phyloP scores from a whole-genome alignment of 2,888 invertebrate genomes.

The Tenodera sinensis region DNA sequence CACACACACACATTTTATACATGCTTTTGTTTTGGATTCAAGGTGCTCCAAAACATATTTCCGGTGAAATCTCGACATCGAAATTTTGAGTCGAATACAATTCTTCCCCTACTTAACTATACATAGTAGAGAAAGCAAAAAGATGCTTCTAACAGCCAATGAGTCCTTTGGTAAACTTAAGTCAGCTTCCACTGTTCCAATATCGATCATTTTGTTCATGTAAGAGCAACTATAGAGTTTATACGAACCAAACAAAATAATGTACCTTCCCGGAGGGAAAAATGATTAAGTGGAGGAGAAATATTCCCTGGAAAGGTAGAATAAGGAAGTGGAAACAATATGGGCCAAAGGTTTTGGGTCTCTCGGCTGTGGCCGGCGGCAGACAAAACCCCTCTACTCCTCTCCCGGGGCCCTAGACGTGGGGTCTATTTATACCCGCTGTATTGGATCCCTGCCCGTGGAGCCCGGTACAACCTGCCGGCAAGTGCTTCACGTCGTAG shows the following conservation, averaged over 20 bases:
- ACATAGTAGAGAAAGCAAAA: too few species aligned
- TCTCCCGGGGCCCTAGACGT: not conserved
- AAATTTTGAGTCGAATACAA: too few species aligned
- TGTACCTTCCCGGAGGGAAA: not conserved
- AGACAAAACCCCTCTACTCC: not conserved
- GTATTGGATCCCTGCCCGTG: not conserved
- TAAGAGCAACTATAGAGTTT: not conserved
- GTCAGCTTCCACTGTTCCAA: not conserved
- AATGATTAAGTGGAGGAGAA: not conserved
- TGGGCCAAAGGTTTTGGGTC: not conserved
- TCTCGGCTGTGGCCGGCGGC: not conserved
- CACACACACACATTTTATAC: too few species aligned
- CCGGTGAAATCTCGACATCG: too few species aligned
- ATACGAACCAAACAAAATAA: not conserved
- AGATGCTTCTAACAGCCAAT: too few species aligned
- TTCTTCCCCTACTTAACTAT: too few species aligned
- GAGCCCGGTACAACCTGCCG: not conserved
- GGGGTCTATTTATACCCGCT: conserved; percentile 6
- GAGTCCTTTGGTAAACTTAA: too few species aligned
- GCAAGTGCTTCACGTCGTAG: not conserved
- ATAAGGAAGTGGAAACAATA: not conserved
- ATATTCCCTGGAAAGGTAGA: not conserved
- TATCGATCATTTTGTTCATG: not conserved
- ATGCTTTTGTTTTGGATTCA: too few species aligned
- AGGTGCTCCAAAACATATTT: too few species aligned